These are phyloP conservation scores for Plutomurus gul DNA, from an alignment of 1,140 invertebrate genomes.

Conservation along the genomic window DNA sequence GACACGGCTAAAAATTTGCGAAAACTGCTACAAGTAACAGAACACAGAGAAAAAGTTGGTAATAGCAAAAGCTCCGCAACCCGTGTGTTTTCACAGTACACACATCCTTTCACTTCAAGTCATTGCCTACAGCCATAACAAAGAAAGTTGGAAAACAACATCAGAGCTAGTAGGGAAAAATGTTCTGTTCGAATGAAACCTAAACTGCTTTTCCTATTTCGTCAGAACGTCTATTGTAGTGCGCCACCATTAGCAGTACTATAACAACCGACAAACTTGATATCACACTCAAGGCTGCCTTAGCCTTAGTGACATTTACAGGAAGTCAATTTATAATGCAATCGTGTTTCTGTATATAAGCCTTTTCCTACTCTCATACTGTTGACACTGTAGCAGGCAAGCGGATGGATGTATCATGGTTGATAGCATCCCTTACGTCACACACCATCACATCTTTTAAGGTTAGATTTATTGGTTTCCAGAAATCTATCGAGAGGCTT, in stretches of 20 bases:
- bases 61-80: too few species aligned
- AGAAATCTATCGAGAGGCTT: too few species aligned
- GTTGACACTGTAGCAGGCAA: too few species aligned
- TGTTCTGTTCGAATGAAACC: background rate
- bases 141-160: background rate
- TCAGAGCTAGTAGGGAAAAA: background rate
- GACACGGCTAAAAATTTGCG: too few species aligned
- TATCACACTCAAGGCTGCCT: background rate
- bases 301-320: conserved; percentile 36
- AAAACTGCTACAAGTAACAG: too few species aligned
- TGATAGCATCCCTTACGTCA: background rate
- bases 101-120: background rate
- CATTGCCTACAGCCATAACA: background rate
- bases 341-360: background rate
- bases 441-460: background rate
- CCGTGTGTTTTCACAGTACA: too few species aligned
- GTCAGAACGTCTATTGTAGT: background rate
- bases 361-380: background rate
- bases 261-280: background rate
- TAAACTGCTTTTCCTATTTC: background rate
- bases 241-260: background rate
- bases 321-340: conserved; percentile 35
- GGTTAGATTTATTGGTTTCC: too few species aligned
- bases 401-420: background rate
- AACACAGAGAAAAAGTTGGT: background rate